A percentile compares a stretch with the other conserved stretches of the same genome.
phyloP scores from a whole-genome alignment of 1,140 invertebrate genomes.

The Dendrolimus kikuchii region DNA sequence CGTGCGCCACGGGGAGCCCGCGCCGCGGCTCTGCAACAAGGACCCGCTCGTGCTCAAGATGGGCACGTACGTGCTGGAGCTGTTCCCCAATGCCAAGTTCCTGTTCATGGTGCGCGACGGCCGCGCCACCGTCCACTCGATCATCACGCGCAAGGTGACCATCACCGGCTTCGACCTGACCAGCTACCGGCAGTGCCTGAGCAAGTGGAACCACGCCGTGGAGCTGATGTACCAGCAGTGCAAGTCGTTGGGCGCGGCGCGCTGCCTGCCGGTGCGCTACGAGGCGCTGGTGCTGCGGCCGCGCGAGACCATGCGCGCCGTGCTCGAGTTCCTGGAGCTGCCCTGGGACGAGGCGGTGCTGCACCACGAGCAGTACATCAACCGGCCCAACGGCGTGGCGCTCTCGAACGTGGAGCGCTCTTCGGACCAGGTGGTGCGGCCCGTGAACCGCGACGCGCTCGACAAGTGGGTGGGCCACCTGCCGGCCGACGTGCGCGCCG shows the following conservation, averaged over 20 bases:
- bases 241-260: constrained; percentile 84
- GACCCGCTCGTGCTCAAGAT: constrained; percentile 98
- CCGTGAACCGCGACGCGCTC: constrained; percentile 96
- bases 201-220: constrained; percentile 97
- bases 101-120: constrained; percentile 99
- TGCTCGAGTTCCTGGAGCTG: constrained; percentile 92
- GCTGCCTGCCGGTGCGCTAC: constrained; percentile 92
- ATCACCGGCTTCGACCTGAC: constrained; percentile 98
- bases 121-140: constrained; percentile 97
- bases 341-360: constrained; percentile 97
- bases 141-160: constrained; percentile 97
- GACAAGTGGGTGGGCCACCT: constrained; percentile 97
- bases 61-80: constrained; percentile 86
- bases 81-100: constrained; percentile 93
- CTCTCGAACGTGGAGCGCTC: constrained; percentile 96
- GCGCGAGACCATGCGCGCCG: constrained; percentile 89
- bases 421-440: constrained; percentile 98
- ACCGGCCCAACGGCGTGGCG: constrained; percentile 94
- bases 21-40: constrained; percentile 96
- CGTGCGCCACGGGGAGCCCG: constrained; percentile 94
- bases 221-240: constrained; percentile 96
- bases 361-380: constrained; percentile 98
- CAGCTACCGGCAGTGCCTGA: constrained; percentile 93
- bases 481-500: constrained; percentile 90
- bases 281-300: constrained; percentile 98